Evolutionary conservation across 2,113 vertebrate species (phyloP), one percentile per base, ranked within the genome.

Genomic region (Hyperoodon ampullatus): DNA sequence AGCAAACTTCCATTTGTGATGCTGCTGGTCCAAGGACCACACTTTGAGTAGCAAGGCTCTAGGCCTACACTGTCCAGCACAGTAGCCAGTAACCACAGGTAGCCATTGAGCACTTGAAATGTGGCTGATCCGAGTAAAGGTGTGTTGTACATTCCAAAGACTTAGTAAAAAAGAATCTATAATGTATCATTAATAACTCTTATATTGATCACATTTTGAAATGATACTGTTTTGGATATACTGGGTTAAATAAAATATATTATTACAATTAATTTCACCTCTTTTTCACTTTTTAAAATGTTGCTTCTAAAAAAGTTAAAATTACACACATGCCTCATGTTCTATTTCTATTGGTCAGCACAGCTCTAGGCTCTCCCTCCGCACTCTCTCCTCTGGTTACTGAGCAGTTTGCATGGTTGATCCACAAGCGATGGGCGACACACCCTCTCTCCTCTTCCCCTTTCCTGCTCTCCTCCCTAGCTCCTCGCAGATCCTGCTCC

Each of bases 221-320:
- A 96, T 39, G 15, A 71, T 11, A 92, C n/a, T 70, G 74, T 86
- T 89, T 61, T 63, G 30, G 39, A 61, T 87, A 88, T 47, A 39
- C 4, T 85, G 42, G 13, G 47, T 75, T 81, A 47, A 83, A 70
- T 84, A 60, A 77, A 84, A 92, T 72, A 30, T 65, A 66, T 81
- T 77, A 71, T 68, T 63, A 72, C 50, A 95, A 70, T 88, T 77
- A 71, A 85, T 53, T 95, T 95, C 60, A 60, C 39, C 55, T 93
- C 8, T 58, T 80, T 81, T 71, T 33, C 44, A 55, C 55, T 74
- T 93, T 92, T 85, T 70, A 63, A 95, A 88, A 93, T 74, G 53
- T 65, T 24, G n/a, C 39, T 81, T 84, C 23, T 83, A 87, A 80
- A 89, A 97, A 88, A 96, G 47, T 60, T 47, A 44, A 96, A 92